Evolutionary conservation across 2,113 vertebrate genomes (phyloP).

Genomic region (Tupaia tana): DNA sequence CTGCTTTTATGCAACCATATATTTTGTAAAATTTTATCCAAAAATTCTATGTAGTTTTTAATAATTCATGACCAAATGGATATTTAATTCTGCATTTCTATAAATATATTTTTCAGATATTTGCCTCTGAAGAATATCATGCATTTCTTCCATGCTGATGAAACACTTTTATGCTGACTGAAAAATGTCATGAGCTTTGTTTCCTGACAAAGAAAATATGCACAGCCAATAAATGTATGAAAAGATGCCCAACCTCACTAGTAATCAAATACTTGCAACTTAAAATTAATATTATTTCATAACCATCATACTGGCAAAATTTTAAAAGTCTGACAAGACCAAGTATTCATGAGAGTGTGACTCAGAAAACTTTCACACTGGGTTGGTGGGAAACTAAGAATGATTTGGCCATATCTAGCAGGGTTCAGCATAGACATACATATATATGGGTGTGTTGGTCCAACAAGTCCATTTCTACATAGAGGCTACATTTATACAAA

Average conservation of each 20-base stretch:
- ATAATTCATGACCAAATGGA: neutral
- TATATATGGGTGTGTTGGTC: neutral
- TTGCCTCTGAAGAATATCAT: neutral
- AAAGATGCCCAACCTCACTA: no score
- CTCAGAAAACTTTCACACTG: neutral
- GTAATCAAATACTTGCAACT: neutral
- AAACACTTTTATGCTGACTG: neutral
- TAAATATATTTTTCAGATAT: neutral
- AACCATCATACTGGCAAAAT: neutral
- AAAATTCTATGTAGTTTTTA: neutral
- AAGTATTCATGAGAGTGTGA: neutral
- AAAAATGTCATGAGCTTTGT: neutral
- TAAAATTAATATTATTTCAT: neutral
- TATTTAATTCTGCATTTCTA: neutral
- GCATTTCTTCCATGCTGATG: neutral
- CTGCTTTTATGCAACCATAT: neutral
- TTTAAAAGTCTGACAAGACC: neutral
- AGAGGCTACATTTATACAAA: neutral
- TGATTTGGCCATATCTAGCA: neutral
- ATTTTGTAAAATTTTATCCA: neutral
- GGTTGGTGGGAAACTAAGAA: neutral
- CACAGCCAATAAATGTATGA: neutral
- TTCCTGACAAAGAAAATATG: conserved; percentile 25
- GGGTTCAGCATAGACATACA: neutral
- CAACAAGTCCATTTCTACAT: neutral